Evolutionary conservation across 2,797 vertebrate species (phyloP).

Genomic region (Mallotus villosus): DNA sequence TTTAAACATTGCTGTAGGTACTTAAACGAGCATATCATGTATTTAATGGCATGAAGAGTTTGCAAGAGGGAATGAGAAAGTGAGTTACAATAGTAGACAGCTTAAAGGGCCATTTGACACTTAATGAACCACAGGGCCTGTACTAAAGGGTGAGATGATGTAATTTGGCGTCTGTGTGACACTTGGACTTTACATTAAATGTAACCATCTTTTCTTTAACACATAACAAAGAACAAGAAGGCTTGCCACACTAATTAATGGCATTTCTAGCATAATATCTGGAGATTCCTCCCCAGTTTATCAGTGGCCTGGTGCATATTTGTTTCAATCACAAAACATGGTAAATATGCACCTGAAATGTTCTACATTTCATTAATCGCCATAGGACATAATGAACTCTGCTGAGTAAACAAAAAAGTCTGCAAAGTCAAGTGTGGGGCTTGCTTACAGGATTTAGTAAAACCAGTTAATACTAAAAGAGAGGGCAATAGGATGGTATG

Average conservation of each 20-base stretch:
- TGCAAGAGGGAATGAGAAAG: conserved; percentile 20
- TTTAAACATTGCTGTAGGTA: conserved; percentile 30
- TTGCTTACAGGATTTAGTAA: too few relatives aligned
- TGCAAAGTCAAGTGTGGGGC: too few relatives aligned
- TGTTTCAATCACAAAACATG: neutral
- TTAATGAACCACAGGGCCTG: conserved; percentile 46
- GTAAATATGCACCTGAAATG: neutral
- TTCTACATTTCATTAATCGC: too few relatives aligned
- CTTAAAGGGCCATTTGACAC: conserved; percentile 48
- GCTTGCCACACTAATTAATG: neutral
- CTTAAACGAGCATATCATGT: conserved; percentile 41
- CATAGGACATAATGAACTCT: too few relatives aligned
- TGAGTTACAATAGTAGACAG: conserved; percentile 37
- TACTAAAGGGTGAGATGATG: conserved; percentile 21
- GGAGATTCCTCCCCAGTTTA: neutral
- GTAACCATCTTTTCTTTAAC: conserved; percentile 1
- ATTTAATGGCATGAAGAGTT: conserved; percentile 45
- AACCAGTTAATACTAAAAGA: too few relatives aligned
- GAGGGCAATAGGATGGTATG: too few relatives aligned
- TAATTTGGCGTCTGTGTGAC: conserved; percentile 11
- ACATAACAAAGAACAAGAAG: conserved; percentile 12
- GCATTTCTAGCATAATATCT: neutral
- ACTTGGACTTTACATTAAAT: conserved; percentile 23
- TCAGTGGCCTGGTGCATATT: neutral
- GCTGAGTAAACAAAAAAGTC: too few relatives aligned